Evolutionary conservation across 2,113 vertebrate species (phyloP).

Genomic region (Melanotaenia duboulayi): DNA sequence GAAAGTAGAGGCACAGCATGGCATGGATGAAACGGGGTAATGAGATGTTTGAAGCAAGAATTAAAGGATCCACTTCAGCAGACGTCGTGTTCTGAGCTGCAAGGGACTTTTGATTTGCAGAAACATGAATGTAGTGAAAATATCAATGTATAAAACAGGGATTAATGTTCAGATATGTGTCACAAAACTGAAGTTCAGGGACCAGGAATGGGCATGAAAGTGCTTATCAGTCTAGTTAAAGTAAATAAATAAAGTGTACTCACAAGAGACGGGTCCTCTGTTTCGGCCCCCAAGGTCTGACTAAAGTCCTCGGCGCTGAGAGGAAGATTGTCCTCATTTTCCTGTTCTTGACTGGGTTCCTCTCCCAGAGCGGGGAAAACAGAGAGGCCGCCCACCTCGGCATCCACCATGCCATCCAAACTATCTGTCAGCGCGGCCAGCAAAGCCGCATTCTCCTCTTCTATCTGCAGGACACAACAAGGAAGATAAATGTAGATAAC

Average conservation of each 20-base stretch:
- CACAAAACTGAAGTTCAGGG: conserved; percentile 18
- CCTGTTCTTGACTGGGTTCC: conserved; percentile 82
- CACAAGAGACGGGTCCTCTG: conserved; percentile 95
- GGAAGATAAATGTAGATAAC: no score
- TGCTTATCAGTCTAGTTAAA: conserved; percentile 29
- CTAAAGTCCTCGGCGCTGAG: conserved; percentile 74
- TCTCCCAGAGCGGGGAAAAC: conserved; percentile 91
- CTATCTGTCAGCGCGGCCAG: conserved; percentile 95
- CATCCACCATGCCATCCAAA: conserved; percentile 94
- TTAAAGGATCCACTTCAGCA: conserved; percentile 43
- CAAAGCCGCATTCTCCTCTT: conserved; percentile 95
- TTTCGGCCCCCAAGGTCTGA: conserved; percentile 82
- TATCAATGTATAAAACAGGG: conserved; percentile 9
- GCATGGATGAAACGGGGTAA: background rate
- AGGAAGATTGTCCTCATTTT: conserved; percentile 78
- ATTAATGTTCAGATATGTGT: conserved; percentile 3
- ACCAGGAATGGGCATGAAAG: background rate
- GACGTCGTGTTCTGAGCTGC: background rate
- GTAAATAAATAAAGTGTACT: conserved; percentile 82
- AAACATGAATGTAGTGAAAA: conserved; percentile 1
- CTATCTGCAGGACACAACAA: conserved; percentile 80
- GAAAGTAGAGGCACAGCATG: conserved; percentile 13
- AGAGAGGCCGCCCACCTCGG: conserved; percentile 89
- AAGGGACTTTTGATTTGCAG: conserved; percentile 17
- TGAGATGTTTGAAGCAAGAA: conserved; percentile 34